Conservation (phyloP, 1,140 invertebrate genomes). For the Trialeurodes vaporariorum region DNA sequence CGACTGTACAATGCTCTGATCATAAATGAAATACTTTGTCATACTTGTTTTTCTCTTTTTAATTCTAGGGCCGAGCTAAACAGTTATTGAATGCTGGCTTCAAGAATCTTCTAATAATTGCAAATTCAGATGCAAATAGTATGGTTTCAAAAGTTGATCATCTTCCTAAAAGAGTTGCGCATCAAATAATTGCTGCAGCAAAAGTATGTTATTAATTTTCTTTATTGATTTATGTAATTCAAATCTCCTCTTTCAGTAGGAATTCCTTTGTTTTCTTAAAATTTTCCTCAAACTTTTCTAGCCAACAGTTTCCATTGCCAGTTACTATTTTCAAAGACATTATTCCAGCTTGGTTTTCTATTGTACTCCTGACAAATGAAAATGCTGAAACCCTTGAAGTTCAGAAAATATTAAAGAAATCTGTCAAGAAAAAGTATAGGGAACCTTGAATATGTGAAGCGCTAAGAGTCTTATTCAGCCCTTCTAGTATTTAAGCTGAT, state of each 20-base stretch:
- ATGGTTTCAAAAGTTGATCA: slow-evolving; percentile 54
- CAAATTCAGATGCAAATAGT: slow-evolving; percentile 49
- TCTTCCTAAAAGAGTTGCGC: slow-evolving; percentile 52
- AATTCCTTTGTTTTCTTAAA: not conserved
- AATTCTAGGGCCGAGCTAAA: slow-evolving; percentile 55
- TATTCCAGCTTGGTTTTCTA: not conserved
- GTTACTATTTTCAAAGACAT: not conserved
- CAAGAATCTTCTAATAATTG: slow-evolving; percentile 59
- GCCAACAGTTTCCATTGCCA: not conserved
- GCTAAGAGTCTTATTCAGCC: too few species aligned
- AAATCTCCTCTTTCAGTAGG: not conserved
- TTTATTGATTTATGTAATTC: not conserved
- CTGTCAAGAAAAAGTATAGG: too few species aligned
- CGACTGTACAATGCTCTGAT: too few species aligned
- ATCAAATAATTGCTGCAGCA: slow-evolving; percentile 68
- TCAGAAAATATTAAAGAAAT: too few species aligned
- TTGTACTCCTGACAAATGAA: not conserved
- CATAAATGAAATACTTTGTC: too few species aligned
- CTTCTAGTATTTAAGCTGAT: too few species aligned
- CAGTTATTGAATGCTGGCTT: slow-evolving; percentile 74
- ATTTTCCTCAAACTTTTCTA: not conserved
- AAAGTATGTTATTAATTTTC: slow-evolving; percentile 36
- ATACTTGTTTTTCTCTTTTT: slow-evolving; percentile 17
- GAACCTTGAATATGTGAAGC: too few species aligned
- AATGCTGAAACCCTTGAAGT: not conserved